phyloP scores from a whole-genome alignment of 2,888 invertebrate species.

The Dolichomitus sp. region DNA sequence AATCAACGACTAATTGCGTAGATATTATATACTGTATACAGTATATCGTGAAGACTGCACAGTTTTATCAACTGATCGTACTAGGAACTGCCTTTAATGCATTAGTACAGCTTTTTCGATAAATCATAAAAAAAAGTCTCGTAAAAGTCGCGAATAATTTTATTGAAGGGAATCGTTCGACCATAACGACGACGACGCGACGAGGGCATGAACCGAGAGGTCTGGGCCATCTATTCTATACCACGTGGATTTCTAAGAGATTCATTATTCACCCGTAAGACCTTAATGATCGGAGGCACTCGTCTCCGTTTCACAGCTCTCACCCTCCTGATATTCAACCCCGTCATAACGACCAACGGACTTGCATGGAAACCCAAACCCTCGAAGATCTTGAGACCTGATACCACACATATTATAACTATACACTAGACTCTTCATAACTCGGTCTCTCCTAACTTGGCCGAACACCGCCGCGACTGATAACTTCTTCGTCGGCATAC shows the following conservation, averaged over 20 bases:
- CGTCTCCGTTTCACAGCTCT: conserved; percentile 53
- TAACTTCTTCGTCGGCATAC: background rate
- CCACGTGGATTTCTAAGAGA: conserved; percentile 49
- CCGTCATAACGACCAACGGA: conserved; percentile 47
- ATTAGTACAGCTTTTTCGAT: conserved; percentile 24
- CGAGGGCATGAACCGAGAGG: conserved; percentile 10
- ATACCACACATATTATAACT: conserved; percentile 16
- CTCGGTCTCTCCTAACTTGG: background rate
- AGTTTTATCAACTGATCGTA: conserved; percentile 1
- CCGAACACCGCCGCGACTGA: background rate
- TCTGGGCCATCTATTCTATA: conserved; percentile 21
- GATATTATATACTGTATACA: background rate
- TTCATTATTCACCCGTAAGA: conserved; percentile 59
- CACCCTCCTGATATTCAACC: conserved; percentile 21
- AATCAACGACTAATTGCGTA: background rate
- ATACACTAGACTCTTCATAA: background rate
- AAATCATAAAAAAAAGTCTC: conserved; percentile 42
- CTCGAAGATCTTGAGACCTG: conserved; percentile 23
- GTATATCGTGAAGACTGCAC: background rate
- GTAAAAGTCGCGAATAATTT: conserved; percentile 48
- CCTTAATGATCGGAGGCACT: conserved; percentile 60
- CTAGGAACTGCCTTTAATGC: background rate
- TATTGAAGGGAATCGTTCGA: conserved; percentile 32
- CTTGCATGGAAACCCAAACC: conserved; percentile 39
- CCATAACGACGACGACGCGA: conserved; percentile 32